Evolutionary conservation across 2,113 vertebrate genomes (phyloP).

Genomic region (Mormyrus lacerda): DNA sequence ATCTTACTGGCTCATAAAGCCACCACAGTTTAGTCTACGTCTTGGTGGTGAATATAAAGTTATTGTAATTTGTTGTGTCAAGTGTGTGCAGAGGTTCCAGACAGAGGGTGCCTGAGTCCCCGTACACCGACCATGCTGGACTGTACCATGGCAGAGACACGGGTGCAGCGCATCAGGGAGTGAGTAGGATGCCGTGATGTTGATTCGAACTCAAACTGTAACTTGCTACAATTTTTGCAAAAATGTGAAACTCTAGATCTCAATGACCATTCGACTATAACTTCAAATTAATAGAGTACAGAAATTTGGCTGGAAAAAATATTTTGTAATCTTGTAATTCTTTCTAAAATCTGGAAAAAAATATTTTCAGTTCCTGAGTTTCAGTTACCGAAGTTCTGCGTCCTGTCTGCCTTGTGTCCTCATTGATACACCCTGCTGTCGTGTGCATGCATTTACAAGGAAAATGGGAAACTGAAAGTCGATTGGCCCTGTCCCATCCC

Average conservation of each 20-base stretch:
- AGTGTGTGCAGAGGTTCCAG: not conserved
- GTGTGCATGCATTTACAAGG: not conserved
- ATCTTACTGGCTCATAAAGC: not conserved
- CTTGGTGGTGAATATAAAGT: not conserved
- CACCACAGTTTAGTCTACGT: not conserved
- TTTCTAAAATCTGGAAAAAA: not conserved
- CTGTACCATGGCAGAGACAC: slow-evolving; percentile 48
- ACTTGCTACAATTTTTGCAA: not conserved
- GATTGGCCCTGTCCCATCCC: not conserved
- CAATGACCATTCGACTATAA: not conserved
- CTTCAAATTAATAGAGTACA: not conserved
- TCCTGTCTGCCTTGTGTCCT: not conserved
- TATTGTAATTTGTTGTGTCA: not conserved
- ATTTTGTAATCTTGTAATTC: not conserved
- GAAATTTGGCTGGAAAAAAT: not conserved
- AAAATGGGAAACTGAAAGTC: not conserved
- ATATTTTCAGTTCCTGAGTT: not conserved
- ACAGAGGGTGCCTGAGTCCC: not conserved
- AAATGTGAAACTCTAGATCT: not conserved
- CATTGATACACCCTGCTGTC: not conserved
- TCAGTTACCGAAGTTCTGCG: not conserved
- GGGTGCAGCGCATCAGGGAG: slow-evolving; percentile 56
- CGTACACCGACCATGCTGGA: slow-evolving; percentile 44
- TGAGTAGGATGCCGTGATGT: slow-evolving; percentile 23
- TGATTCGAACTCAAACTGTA: not conserved